Base-by-base conservation (phyloP, 2,888 invertebrate genomes). In the Pollenia labialis region DNA sequence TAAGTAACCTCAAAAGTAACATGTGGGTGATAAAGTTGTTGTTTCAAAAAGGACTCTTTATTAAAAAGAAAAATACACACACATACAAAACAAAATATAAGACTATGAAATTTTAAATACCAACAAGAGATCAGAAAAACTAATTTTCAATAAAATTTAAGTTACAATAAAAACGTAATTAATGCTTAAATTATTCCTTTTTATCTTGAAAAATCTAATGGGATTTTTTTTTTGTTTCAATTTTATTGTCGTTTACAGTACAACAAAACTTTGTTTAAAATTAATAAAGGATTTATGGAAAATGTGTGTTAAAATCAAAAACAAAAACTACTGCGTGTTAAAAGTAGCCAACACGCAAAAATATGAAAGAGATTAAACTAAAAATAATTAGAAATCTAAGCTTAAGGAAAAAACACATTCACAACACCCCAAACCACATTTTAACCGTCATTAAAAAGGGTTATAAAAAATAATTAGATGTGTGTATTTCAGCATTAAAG, bases 261-360 rank as follows among this genome's bases (percentile, higher is more conserved):
- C 14, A 48, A 66, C 46, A n/a, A 16, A 62, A 62, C 16, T 74
- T 72, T 18, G n/a, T 72, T 54, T 54, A 11, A 56, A 46, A n/a
- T 50, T 58, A 50, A 46, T 23, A 48, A 58, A 44, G 10, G 32
- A 74, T 72, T 74, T 69, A 80, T 54, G 74, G 23, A 14, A 60
- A 68, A 23, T 69, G 32, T 69, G 69, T 69, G 23, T 62, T 16
- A 11, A 46, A 74, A 66, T 16, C 42, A 58, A 66, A 46, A n/a
- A 44, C 3, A 10, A 54, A 4, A n/a, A 60, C 23, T 42, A 14
- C 18, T 69, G 64, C 56, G 56, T 81, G 42, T 14, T 54, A 16
- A 32, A 48, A 62, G 42, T 40, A 16, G 44, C 10, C 40, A 66
- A 44, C 81, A 81, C 58, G 75, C 69, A 56, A 80, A 56, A 80